These are phyloP conservation scores for Argya squamiceps DNA, from an alignment of 2,797 vertebrate species.

Conservation along the genomic window DNA sequence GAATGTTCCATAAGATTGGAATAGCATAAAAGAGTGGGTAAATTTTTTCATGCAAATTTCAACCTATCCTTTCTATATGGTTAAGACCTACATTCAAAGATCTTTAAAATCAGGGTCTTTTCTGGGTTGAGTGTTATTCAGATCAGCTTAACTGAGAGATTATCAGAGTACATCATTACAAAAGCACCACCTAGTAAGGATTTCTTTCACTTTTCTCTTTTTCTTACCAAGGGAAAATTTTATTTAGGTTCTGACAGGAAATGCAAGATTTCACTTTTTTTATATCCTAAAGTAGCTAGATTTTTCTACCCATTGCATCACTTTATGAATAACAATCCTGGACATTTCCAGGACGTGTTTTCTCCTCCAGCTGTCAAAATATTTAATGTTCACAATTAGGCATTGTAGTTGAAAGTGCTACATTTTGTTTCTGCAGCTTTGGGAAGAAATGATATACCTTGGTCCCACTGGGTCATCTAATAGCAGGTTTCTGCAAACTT, in stretches of 20 bases:
- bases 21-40: neutral
- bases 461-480: neutral
- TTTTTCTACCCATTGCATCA: conserved; percentile 21
- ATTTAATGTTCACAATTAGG: conserved; percentile 51
- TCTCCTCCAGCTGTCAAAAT: conserved; percentile 44
- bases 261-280: neutral
- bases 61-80: neutral
- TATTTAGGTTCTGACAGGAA: neutral
- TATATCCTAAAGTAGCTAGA: neutral
- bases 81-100: neutral
- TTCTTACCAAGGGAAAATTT: neutral
- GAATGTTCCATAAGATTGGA: neutral
- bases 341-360: conserved; percentile 38
- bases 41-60: neutral
- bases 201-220: neutral
- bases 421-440: neutral
- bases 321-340: conserved; percentile 30
- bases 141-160: neutral
- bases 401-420: neutral
- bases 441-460: neutral
- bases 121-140: neutral
- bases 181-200: neutral
- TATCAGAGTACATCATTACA: neutral
- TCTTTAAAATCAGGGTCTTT: neutral
- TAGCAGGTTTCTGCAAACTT: neutral